These are phyloP conservation scores for Odocoileus virginianus DNA, from an alignment of 2,113 vertebrate genomes.

Conservation along the genomic window DNA sequence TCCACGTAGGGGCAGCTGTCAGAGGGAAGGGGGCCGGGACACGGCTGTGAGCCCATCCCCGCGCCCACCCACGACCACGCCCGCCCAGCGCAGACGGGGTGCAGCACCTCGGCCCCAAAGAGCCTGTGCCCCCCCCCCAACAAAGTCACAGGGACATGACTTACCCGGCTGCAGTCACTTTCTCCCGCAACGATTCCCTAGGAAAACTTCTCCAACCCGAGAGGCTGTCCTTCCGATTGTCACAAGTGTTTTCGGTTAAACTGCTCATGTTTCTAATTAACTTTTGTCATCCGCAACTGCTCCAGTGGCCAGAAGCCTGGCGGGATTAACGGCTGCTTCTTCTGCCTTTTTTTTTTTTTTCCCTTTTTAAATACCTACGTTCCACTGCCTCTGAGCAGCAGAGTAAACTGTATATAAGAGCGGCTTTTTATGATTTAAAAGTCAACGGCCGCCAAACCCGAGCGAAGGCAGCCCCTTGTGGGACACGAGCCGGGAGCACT, in stretches of 20 bases:
- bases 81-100: not conserved
- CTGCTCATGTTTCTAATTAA: conserved; percentile 86
- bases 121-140: not conserved
- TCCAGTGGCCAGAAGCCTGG: conserved; percentile 83
- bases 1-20: not conserved
- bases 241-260: conserved; percentile 84
- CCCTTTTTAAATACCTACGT: conserved; percentile 77
- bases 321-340: conserved; percentile 84
- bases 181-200: conserved; percentile 73
- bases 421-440: conserved; percentile 86
- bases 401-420: conserved; percentile 79
- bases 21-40: conserved; percentile 19
- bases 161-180: conserved; percentile 76
- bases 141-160: conserved; percentile 65
- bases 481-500: conserved; percentile 58
- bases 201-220: conserved; percentile 74
- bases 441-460: conserved; percentile 80
- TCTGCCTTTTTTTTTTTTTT: not conserved
- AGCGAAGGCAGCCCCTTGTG: conserved; percentile 75
- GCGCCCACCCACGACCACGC: not conserved
- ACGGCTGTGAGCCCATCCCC: not conserved
- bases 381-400: conserved; percentile 78
- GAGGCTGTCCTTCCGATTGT: conserved; percentile 81
- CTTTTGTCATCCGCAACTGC: conserved; percentile 84
- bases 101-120: not conserved